phyloP scores from a whole-genome alignment of 2,888 invertebrate genomes.

The Entomobrya multifasciata region DNA sequence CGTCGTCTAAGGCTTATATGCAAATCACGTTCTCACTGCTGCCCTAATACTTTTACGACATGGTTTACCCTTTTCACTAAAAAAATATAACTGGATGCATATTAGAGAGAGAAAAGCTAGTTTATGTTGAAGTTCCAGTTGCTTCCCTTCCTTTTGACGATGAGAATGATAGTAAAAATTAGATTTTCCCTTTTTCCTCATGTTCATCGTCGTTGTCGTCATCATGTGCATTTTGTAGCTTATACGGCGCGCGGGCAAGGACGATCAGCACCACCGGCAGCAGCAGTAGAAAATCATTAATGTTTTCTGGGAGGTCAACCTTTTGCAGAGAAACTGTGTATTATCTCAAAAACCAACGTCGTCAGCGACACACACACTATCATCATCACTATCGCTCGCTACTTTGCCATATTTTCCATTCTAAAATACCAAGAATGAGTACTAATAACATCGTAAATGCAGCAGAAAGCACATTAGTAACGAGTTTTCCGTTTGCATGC shows the following conservation, averaged over 20 bases:
- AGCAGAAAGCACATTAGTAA: not conserved
- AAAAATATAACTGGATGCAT: conserved; percentile 2
- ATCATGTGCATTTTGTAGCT: not conserved
- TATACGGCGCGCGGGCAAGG: not conserved
- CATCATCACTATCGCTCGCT: conserved; percentile 14
- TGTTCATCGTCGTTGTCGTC: not conserved
- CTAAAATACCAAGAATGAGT: not conserved
- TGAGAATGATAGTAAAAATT: conserved; percentile 27
- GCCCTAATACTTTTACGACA: not conserved
- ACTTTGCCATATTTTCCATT: not conserved
- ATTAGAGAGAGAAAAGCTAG: conserved; percentile 19
- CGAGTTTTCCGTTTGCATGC: conserved; percentile 43
- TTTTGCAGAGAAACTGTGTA: not conserved
- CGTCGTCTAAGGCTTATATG: not conserved
- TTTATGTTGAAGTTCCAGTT: conserved; percentile 26
- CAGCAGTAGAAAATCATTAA: not conserved
- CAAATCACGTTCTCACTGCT: conserved; percentile 30
- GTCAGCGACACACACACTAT: not conserved
- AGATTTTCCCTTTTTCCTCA: not conserved
- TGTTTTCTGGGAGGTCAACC: conserved; percentile 31
- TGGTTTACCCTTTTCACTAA: conserved; percentile 36
- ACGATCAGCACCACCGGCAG: not conserved
- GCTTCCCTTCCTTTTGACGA: conserved; percentile 6
- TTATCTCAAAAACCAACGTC: conserved; percentile 20
- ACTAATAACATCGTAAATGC: conserved; percentile 1